Base-by-base conservation (phyloP, 2,888 invertebrate species). In the Papilio protenor region DNA sequence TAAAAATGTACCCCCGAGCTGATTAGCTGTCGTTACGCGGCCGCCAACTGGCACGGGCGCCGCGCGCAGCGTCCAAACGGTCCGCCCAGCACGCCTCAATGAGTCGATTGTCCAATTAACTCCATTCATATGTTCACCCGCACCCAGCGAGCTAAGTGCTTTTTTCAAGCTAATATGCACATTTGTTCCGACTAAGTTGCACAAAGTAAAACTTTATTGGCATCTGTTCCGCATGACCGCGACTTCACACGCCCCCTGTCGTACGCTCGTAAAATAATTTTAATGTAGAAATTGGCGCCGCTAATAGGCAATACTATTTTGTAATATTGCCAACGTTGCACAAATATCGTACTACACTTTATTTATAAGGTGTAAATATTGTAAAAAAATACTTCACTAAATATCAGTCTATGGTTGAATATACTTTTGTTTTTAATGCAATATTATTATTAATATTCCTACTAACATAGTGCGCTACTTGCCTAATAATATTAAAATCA, bases 41-140 rank as follows among this genome's bases (percentile, higher is more conserved):
- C 82, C 85, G 94, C 94, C 93, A 94, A 90, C 91, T 94, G 94
- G 94, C 94, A 93, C 86, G 80, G 83, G 79, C 81, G 84, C 83
- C 87, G 84, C 84, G 82, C 77, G 83, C 87, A 85, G 83, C 86
- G 85, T 92, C 92, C 93, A 93, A 92, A 90, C 91, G 85, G 87
- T 87, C 86, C 88, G 85, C 85, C 87, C 87, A 87, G 85, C 90
- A 87, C 88, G 89, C 89, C 91, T 92, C 91, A 91, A 92, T 91
- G 91, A 89, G 88, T 87, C 87, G 89, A 90, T 89, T 88, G 89
- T 89, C 89, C 91, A 92, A 93, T 94, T 93, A 93, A 90, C 90
- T 92, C 87, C 92, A 92, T 94, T 94, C 93, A 93, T 91, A 91
- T 91, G 88, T 88, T 84, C 85, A 83, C 84, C 85, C 80, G 84